Evolutionary conservation across 2,888 invertebrate genomes (phyloP).

Genomic region (Drosophila vallismaia): DNA sequence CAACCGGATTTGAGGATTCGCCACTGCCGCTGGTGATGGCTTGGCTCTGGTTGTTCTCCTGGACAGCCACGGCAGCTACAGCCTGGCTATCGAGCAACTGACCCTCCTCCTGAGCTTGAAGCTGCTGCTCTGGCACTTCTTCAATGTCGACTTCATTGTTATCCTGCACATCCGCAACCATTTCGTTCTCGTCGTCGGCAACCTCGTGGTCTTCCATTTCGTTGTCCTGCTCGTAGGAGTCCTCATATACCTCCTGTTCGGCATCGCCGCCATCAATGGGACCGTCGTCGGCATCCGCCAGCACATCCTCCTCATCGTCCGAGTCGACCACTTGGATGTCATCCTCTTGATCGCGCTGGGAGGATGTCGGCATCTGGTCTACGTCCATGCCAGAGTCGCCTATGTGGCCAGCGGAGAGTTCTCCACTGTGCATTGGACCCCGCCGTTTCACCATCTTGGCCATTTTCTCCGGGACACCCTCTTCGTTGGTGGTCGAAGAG

Average conservation of each 20-base stretch:
- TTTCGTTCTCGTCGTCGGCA: slow-evolving; percentile 84
- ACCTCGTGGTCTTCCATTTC: slow-evolving; percentile 86
- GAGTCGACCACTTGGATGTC: slow-evolving; percentile 92
- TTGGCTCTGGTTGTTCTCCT: slow-evolving; percentile 86
- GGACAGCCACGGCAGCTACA: slow-evolving; percentile 49
- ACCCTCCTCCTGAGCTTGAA: slow-evolving; percentile 84
- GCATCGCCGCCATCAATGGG: slow-evolving; percentile 84
- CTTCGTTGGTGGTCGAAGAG: slow-evolving; percentile 84
- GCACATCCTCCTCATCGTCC: slow-evolving; percentile 86
- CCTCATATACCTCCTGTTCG: slow-evolving; percentile 86
- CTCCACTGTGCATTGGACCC: slow-evolving; percentile 75
- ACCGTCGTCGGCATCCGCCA: slow-evolving; percentile 85
- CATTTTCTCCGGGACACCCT: slow-evolving; percentile 81
- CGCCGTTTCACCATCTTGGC: slow-evolving; percentile 81
- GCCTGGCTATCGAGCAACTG: slow-evolving; percentile 54
- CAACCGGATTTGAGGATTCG: slow-evolving; percentile 84
- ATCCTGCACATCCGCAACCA: slow-evolving; percentile 83
- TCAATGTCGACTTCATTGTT: slow-evolving; percentile 88
- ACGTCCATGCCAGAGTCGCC: slow-evolving; percentile 87
- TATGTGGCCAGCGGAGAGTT: slow-evolving; percentile 84
- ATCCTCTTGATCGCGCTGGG: slow-evolving; percentile 93
- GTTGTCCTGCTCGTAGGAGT: slow-evolving; percentile 84
- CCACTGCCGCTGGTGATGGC: slow-evolving; percentile 92
- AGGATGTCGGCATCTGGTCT: slow-evolving; percentile 94
- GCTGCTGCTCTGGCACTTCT: slow-evolving; percentile 86